These are phyloP conservation scores for Mongoloraphidia duomilia DNA, from an alignment of 2,888 invertebrate species.

Conservation along the genomic window DNA sequence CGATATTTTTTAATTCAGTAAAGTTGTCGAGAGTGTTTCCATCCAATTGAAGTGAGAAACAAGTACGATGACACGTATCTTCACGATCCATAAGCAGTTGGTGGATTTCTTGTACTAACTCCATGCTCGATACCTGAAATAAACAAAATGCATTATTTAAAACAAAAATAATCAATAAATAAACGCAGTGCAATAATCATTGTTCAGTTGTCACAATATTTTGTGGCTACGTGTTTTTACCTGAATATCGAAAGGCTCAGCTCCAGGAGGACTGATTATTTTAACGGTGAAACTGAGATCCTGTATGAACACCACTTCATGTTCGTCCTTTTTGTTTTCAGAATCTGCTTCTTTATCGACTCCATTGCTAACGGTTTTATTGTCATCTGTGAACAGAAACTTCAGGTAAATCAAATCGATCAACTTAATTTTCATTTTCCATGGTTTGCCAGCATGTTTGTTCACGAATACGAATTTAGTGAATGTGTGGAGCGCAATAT, in stretches of 20 bases:
- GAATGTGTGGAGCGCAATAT: no score
- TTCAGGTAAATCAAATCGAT: no score
- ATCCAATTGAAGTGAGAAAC: conserved; percentile 91
- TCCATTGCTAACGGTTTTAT: conserved; percentile 15
- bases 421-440: no score
- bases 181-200: not conserved
- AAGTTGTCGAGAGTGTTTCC: conserved; percentile 92
- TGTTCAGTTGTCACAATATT: not conserved
- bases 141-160: not conserved
- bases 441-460: no score
- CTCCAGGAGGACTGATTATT: conserved; percentile 82
- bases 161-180: not conserved
- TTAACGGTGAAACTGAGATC: conserved; percentile 89
- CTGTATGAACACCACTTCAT: conserved; percentile 77
- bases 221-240: conserved; percentile 29
- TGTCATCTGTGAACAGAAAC: no score
- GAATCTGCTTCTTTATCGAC: conserved; percentile 23
- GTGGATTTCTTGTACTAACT: conserved; percentile 94
- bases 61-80: conserved; percentile 96
- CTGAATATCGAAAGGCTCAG: conserved; percentile 87
- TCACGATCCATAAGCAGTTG: conserved; percentile 97
- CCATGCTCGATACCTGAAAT: conserved; percentile 82
- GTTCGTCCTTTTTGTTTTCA: conserved; percentile 47
- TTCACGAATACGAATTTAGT: no score
- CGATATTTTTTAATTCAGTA: conserved; percentile 92